Base-by-base conservation (phyloP, 2,888 invertebrate species). In the Chirona hameri region DNA sequence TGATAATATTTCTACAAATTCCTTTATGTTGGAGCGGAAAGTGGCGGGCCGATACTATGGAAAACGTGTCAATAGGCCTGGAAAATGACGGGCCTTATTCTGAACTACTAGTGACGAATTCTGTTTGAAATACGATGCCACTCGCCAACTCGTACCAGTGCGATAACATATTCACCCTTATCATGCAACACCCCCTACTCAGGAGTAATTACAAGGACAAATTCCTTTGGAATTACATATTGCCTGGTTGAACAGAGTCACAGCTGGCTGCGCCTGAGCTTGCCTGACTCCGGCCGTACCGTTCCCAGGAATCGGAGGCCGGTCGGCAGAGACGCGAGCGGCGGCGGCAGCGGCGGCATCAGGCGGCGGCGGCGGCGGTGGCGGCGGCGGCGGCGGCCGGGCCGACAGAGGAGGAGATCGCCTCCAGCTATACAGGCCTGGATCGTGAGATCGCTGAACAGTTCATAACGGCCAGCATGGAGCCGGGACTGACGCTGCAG, bases 401-500 rank as follows among this genome's bases (percentile, higher is more conserved):
- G 7, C 76, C 76, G 65, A 84, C 85, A 15, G 84, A 84, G 57
- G 83, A 84, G 24, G 84, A 84, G 83, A 84, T 84, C n/a, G 84
- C 84, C 24, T 83, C 84, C 10, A 88, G 88, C 3, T 89, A 88
- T 85, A 88, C 88, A 7, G 89, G 88, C 9, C 85, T 88, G 84
- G 89, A 89, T 85, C 84, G 88, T 29, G 87, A 87, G 82, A 86
- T 88, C 27, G 89, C 88, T 0, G 88, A 89, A 84, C 88, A 88
- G 84, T 88, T 88, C 85, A 89, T 89, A 82, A 86, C 86, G 10
- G 87, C 87, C 46, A 86, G 88, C 15, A 88, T 89, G 88, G 87
- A 87, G 81, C 87, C 87, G 69, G 86, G 76, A 21, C 24, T 76
- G 46, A 39, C 76, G 9, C 76, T 21, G 46, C 76, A 76, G 76